These are phyloP conservation scores for Parazoanthus darwini DNA, from an alignment of 92 coral and sea anemone genomes.

Conservation along the genomic window DNA sequence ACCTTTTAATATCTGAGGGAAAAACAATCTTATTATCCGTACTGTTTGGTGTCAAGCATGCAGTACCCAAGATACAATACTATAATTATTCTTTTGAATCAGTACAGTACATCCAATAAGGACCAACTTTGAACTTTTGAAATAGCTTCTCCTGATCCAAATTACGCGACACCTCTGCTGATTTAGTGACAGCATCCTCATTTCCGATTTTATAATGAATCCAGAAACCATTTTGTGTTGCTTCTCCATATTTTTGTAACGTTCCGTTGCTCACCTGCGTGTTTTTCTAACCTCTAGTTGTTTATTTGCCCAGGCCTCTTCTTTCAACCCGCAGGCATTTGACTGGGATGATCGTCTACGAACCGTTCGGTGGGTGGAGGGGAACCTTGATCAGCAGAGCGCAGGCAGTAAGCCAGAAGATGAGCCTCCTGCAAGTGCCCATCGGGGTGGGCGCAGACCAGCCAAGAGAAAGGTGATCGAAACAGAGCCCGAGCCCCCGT, in stretches of 20 bases:
- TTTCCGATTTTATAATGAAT: no score
- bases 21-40: no score
- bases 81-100: no score
- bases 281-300: neutral
- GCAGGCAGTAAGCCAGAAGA: constrained; percentile 58
- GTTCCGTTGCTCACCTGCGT: neutral
- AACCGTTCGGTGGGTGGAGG: constrained; percentile 93
- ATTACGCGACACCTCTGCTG: no score
- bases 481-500: constrained; percentile 93
- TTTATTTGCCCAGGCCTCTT: constrained; percentile 23
- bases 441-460: constrained; percentile 63
- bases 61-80: no score
- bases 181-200: no score
- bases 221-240: no score
- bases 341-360: constrained; percentile 99
- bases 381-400: constrained; percentile 48
- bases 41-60: no score
- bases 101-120: no score
- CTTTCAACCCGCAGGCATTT: constrained; percentile 71
- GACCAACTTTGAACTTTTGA: no score
- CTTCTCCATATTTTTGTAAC: neutral
- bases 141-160: no score
- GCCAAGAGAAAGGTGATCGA: constrained; percentile 91
- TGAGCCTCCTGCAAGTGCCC: constrained; percentile 60
- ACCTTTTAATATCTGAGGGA: no score